Evolutionary conservation across 2,888 invertebrate species (phyloP), one percentile per base, ranked within the genome.

Genomic region (Alviniconcha strummeri): DNA sequence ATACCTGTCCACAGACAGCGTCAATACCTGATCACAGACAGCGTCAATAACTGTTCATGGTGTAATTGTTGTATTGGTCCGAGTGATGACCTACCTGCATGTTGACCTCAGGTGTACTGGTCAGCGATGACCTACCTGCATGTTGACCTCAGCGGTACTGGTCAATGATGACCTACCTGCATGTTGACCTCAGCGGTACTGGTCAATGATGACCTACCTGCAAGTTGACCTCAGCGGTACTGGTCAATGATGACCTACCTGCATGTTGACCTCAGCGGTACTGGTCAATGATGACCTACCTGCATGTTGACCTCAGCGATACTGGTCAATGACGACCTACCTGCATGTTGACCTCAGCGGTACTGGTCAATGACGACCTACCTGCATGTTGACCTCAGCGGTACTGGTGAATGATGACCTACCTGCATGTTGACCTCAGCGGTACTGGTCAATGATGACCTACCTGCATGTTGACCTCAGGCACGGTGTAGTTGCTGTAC

Each of bases 401-500:
- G 15, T 64, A 15, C 9, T 4, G 64, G 64, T 64, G 2, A 36
- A 4, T 4, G 64, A 64, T 64, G 64, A 64, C 15, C 36, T 36
- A 36, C 36, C 36, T 36, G 36, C 36, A 36, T 36, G 36, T 36
- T 36, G 36, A 36, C 36, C 36, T 36, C 36, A 36, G 36, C 36
- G 3, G 36, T 36, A 64, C 64, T 4, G 64, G 64, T 9, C 9
- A 64, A 4, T 4, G 9, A 13, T 15, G 15, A 36, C 9, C 81
- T 85, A 93, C 93, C 82, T 91, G 91, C 82, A 90, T 87, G 80
- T 90, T 90, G 17, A 92, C 88, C 56, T 91, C 91, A 64, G 87
- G 96, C 84, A 98, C 96, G 87, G 96, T 96, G 94, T 97, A 98
- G 94, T 95, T 95, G 83, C 96, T 95, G 93, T 99, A 99, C 93